A percentile compares a stretch with the other conserved stretches of the same genome.
Conservation (phyloP, 2,113 vertebrate genomes). For the Lagopus muta region DNA sequence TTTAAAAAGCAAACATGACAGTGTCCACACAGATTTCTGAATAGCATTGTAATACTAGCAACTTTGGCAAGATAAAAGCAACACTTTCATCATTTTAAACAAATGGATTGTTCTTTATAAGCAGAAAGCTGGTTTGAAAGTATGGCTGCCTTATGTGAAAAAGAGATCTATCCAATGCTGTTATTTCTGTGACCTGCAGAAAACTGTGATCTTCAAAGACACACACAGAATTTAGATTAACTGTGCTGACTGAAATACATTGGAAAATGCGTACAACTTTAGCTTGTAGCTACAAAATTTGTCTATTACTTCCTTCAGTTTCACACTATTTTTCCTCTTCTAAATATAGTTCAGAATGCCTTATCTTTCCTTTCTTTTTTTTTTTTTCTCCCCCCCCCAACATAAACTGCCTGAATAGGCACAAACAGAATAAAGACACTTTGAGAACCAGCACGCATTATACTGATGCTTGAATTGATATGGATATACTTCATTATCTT, state of each 20-base stretch:
- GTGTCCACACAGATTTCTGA: neutral
- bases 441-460: neutral
- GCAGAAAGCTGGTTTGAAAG: neutral
- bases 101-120: neutral
- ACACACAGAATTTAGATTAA: neutral
- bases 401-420: neutral
- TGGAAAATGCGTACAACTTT: neutral
- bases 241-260: neutral
- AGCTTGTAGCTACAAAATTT: neutral
- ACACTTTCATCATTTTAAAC: neutral
- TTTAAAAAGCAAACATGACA: neutral
- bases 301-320: neutral
- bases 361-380: neutral
- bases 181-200: neutral
- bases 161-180: neutral
- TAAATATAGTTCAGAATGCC: neutral
- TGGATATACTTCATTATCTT: neutral
- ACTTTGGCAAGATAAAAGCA: neutral
- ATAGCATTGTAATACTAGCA: neutral
- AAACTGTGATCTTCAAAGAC: neutral
- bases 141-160: neutral
- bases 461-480: neutral
- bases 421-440: neutral
- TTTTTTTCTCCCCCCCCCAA: no score
- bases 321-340: neutral